phyloP scores from a whole-genome alignment of 2,113 vertebrate species.

The Progne subis region DNA sequence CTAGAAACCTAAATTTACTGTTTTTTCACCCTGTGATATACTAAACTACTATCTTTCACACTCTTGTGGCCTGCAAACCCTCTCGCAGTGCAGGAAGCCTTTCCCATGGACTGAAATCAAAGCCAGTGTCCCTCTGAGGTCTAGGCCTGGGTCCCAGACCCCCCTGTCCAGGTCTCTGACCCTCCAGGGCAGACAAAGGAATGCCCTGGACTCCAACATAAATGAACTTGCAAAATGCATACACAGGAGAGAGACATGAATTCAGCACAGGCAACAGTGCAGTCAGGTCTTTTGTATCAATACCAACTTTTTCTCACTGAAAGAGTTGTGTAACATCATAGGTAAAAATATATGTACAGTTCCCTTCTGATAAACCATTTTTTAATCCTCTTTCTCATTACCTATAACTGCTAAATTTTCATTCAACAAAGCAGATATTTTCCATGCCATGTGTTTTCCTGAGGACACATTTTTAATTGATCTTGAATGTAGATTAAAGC shows the following conservation, averaged over 20 bases:
- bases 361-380: background rate
- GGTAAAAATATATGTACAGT: background rate
- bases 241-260: background rate
- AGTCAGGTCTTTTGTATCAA: background rate
- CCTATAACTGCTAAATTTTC: background rate
- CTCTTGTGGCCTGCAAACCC: too few relatives aligned
- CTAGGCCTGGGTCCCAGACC: too few relatives aligned
- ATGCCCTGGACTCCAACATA: too few relatives aligned
- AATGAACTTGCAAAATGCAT: background rate
- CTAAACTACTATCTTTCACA: too few relatives aligned
- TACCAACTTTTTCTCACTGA: background rate
- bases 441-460: background rate
- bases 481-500: conserved; percentile 32
- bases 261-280: background rate
- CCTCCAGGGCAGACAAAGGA: too few relatives aligned
- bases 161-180: too few relatives aligned
- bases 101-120: too few relatives aligned
- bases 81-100: too few relatives aligned
- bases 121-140: too few relatives aligned
- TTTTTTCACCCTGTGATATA: too few relatives aligned
- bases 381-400: background rate
- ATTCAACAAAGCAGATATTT: background rate
- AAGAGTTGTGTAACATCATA: background rate
- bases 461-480: conserved; percentile 50
- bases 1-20: too few relatives aligned